Base-by-base conservation (phyloP, 1,140 invertebrate genomes). In the Cotesia typhae region DNA sequence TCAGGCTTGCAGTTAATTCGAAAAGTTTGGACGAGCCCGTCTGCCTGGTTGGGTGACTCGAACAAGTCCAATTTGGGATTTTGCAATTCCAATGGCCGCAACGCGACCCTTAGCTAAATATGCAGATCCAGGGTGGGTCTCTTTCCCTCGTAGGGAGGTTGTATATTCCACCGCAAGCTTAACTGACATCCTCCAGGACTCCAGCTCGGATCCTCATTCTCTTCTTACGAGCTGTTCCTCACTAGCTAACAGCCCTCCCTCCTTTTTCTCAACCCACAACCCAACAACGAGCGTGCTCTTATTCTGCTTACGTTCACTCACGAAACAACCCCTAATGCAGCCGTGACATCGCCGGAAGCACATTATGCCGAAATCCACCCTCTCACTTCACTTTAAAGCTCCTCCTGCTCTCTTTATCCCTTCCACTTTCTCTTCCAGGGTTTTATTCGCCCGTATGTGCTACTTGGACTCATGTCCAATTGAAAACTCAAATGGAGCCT, bases 51-150 rank as follows among this genome's bases (percentile, higher is more conserved):
- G 74, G 69, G 68, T 75, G 72, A 74, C 74, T 78, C 78, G 78
- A 82, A 81, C 79, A 80, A 81, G 76, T 82, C 78, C 78, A 82
- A 79, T 82, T 81, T 80, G 76, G 77, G 75, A 80, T 80, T 82
- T 82, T 81, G 81, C 81, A 81, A 82, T 81, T 80, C 80, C 81
- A 82, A 81, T 81, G 78, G 78, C 76, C 78, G 71, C 77, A 68
- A 73, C 77, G 80, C 79, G 80, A 80, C 81, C 80, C 79, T 80
- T 78, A 77, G 75, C 77, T 78, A 78, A 81, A 81, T 81, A 82
- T 82, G 78, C 77, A 81, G 77, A 82, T 81, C 79, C 77, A 67
- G 59, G 61, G 57, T 63, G 10, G 64, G 55, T 65, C 41, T 63
- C 60, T 53, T 74, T 73, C 70, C 55, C 57, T 57, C 38, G 28